Conservation (phyloP, 2,888 invertebrate species). For the Charanyca ferruginea region DNA sequence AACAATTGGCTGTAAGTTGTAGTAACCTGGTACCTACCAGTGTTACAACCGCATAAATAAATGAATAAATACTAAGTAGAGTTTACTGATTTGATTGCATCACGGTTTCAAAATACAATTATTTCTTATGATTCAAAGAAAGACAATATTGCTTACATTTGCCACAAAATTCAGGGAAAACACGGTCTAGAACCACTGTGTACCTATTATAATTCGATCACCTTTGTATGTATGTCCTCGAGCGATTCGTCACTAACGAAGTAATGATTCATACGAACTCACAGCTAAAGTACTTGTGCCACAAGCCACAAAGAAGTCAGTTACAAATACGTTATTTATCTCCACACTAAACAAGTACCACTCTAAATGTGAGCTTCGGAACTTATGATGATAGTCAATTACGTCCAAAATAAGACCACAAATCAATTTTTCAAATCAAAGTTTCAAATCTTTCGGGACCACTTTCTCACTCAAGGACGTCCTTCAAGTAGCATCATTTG, state of each 20-base stretch:
- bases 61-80: neutral
- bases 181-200: slow-evolving; percentile 1
- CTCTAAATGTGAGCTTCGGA: neutral
- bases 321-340: slow-evolving; percentile 59
- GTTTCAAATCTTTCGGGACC: slow-evolving; percentile 6
- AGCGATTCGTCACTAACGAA: slow-evolving; percentile 65
- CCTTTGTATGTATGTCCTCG: slow-evolving; percentile 61
- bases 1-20: neutral
- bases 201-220: slow-evolving; percentile 53
- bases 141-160: slow-evolving; percentile 14
- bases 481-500: slow-evolving; percentile 36
- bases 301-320: slow-evolving; percentile 41
- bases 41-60: neutral
- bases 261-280: slow-evolving; percentile 65
- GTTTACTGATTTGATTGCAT: neutral
- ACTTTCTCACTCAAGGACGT: slow-evolving; percentile 42
- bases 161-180: slow-evolving; percentile 39
- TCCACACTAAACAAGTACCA: slow-evolving; percentile 21
- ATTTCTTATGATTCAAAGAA: slow-evolving; percentile 1
- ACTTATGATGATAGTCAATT: no score
- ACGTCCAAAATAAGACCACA: slow-evolving; percentile 2
- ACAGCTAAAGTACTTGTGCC: slow-evolving; percentile 32
- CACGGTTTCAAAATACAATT: neutral
- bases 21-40: neutral
- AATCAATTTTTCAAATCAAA: slow-evolving; percentile 8